A percentile compares a stretch with the other conserved stretches of the same genome.
phyloP scores from a whole-genome alignment of 2,113 vertebrate genomes.

The Sphyrna mokarran region DNA sequence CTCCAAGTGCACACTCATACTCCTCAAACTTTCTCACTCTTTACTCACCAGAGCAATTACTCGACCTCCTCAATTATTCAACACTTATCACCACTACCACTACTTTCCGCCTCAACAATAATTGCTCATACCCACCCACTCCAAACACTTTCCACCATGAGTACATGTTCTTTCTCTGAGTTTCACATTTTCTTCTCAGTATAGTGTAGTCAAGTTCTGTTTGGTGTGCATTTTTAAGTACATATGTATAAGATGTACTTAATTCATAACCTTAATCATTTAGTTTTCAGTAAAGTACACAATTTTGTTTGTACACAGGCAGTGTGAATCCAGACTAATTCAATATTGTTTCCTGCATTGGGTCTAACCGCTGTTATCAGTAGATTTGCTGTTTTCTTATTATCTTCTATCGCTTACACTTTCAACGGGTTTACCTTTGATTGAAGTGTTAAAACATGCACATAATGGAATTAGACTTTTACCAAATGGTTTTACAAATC shows the following conservation, averaged over 20 bases:
- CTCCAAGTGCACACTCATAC: not conserved
- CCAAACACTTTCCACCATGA: not conserved
- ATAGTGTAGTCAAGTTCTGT: not conserved
- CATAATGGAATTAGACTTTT: not conserved
- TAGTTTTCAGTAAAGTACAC: not conserved
- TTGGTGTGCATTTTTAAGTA: not conserved
- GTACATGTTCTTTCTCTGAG: not conserved
- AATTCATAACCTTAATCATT: not conserved
- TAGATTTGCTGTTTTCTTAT: not conserved
- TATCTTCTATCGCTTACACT: not conserved
- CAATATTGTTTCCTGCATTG: not conserved
- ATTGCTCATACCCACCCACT: not conserved
- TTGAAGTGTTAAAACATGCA: not conserved
- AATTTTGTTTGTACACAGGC: not conserved
- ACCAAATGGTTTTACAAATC: not conserved
- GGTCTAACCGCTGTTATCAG: not conserved
- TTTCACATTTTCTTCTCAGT: not conserved
- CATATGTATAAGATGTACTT: not conserved
- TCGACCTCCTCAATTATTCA: not conserved
- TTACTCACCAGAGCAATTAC: not conserved
- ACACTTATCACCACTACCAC: not conserved
- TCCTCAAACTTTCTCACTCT: too few relatives aligned
- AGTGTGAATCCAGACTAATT: not conserved
- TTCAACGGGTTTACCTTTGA: not conserved
- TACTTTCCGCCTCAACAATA: not conserved